Evolutionary conservation across 2,797 vertebrate genomes (phyloP).

Genomic region (Tadarida brasiliensis): DNA sequence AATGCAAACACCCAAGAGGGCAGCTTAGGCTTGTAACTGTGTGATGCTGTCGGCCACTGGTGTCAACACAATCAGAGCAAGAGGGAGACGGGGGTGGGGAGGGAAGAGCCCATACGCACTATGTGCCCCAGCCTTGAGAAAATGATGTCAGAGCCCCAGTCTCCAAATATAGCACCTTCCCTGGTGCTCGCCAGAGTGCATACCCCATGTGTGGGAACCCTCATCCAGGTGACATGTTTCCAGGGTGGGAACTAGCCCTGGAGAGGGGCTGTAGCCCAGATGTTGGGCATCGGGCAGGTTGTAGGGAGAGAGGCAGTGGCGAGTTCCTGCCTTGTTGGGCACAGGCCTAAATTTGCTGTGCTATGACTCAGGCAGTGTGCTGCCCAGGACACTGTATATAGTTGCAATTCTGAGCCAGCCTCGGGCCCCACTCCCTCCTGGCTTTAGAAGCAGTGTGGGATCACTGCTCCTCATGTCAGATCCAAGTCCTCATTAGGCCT

Average conservation of each 20-base stretch:
- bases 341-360: background rate
- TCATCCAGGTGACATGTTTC: background rate
- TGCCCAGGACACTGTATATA: background rate
- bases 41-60: background rate
- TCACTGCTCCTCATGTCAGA: background rate
- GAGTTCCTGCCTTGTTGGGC: background rate
- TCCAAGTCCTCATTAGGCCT: background rate
- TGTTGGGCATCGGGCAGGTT: background rate
- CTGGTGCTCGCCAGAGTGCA: background rate
- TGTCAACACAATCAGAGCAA: background rate
- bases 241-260: background rate
- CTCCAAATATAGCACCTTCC: background rate
- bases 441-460: background rate
- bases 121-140: background rate
- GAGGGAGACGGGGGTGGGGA: background rate
- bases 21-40: conserved; percentile 12
- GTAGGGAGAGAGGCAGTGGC: background rate
- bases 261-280: background rate
- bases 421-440: background rate
- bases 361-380: background rate
- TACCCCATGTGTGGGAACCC: background rate
- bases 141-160: background rate
- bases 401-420: background rate
- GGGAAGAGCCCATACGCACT: accelerated
- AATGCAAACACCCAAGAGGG: conserved; percentile 73